A percentile compares a stretch with the other conserved stretches of the same genome.
phyloP scores from a whole-genome alignment of 30 jellyfish, hydroid and myxozoan genomes.

The Calvadosia cruxmelitensis region DNA sequence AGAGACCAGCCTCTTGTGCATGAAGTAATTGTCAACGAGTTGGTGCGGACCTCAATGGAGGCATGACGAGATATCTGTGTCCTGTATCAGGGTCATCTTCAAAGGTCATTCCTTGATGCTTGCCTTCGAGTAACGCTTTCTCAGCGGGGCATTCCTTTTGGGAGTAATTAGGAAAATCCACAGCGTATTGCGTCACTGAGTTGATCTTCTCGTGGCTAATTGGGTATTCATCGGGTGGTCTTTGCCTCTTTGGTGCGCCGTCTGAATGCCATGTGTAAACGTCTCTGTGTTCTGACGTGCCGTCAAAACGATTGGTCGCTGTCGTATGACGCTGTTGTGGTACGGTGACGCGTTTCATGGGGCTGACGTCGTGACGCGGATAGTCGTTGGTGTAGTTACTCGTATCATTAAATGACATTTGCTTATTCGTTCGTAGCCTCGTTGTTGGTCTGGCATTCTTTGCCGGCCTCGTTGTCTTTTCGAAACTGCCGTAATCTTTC shows the following conservation, averaged over 20 bases:
- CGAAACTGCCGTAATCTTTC: slow-evolving; percentile 34
- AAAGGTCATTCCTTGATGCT: slow-evolving; percentile 11
- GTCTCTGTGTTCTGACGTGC: slow-evolving; percentile 49
- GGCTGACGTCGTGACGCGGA: slow-evolving; percentile 28
- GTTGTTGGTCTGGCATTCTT: slow-evolving; percentile 57
- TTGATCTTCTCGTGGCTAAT: not conserved
- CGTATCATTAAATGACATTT: slow-evolving; percentile 24
- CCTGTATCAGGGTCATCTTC: slow-evolving; percentile 59
- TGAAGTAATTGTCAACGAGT: not conserved
- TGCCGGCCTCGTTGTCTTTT: slow-evolving; percentile 37
- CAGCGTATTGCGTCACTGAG: not conserved
- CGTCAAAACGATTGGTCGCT: slow-evolving; percentile 16
- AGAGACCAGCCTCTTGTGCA: no score
- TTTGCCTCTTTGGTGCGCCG: slow-evolving; percentile 36
- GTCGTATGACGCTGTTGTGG: slow-evolving; percentile 23
- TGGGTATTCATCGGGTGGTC: not conserved
- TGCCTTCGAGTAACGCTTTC: slow-evolving; percentile 25
- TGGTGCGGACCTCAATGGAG: not conserved
- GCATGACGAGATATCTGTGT: slow-evolving; percentile 36
- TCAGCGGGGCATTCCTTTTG: slow-evolving; percentile 27
- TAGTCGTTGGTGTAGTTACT: slow-evolving; percentile 41
- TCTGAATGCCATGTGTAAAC: slow-evolving; percentile 23
- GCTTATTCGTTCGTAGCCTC: slow-evolving; percentile 31
- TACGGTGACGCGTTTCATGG: slow-evolving; percentile 32
- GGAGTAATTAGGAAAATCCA: not conserved